phyloP scores from a whole-genome alignment of 2,888 invertebrate species.

The Lacanobia wlatinum region DNA sequence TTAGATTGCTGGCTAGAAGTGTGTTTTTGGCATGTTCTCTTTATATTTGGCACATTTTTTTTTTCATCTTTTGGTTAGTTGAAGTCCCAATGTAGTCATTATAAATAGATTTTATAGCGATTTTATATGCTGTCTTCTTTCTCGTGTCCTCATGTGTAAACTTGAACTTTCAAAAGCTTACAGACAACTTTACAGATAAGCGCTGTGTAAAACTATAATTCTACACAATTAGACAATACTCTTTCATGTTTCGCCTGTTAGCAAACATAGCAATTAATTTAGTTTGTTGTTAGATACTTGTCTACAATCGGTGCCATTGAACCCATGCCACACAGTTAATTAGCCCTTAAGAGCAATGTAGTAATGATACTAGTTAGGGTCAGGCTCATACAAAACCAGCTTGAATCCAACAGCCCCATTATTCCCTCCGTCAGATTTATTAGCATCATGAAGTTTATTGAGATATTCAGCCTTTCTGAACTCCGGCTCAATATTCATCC shows the following conservation, averaged over 20 bases:
- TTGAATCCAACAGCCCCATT: slow-evolving; percentile 29
- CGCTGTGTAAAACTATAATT: background rate
- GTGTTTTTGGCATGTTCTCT: background rate
- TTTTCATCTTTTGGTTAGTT: no score
- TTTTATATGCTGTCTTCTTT: background rate
- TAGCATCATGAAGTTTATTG: slow-evolving; percentile 47
- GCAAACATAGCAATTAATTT: slow-evolving; percentile 4
- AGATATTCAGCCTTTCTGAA: slow-evolving; percentile 32
- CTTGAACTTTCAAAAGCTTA: background rate
- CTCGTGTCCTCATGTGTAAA: background rate
- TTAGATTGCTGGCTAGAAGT: background rate
- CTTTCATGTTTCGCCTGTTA: background rate
- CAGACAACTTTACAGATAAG: background rate
- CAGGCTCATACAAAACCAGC: slow-evolving; percentile 12
- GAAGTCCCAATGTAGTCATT: no score
- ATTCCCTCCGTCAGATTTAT: slow-evolving; percentile 37
- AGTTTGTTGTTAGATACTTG: background rate
- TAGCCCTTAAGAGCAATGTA: slow-evolving; percentile 1
- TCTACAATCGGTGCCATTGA: background rate
- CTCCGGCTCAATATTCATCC: slow-evolving; percentile 55
- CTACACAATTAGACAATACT: background rate
- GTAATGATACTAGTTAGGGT: background rate
- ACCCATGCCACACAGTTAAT: slow-evolving; percentile 9
- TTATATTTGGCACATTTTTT: background rate
- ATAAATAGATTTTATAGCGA: background rate